phyloP scores from a whole-genome alignment of 2,888 invertebrate genomes.

The Amphipoea lucens region DNA sequence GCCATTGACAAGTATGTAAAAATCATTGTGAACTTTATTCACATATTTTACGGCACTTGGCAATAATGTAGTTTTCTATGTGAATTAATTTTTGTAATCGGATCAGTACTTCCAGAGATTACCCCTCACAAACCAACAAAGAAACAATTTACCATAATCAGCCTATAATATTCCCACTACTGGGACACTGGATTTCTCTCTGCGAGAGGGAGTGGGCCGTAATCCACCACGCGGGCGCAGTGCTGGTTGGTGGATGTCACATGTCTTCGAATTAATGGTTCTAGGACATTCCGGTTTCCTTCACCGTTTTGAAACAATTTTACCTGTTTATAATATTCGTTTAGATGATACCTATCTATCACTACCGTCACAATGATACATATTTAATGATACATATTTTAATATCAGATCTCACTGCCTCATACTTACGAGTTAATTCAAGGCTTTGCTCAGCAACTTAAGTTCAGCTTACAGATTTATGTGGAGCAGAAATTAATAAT shows the following conservation, averaged over 20 bases:
- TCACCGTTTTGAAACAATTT: neutral
- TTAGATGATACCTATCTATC: neutral
- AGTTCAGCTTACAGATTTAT: slow-evolving; percentile 50
- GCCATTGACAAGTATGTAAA: too few species aligned
- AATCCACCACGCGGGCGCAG: too few species aligned
- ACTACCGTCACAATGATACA: neutral
- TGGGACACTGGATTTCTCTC: too few species aligned
- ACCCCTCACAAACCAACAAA: neutral
- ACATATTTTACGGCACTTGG: neutral
- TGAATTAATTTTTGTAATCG: neutral
- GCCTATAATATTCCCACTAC: too few species aligned
- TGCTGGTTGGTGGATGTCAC: too few species aligned
- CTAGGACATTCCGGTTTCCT: too few species aligned
- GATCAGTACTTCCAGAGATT: neutral
- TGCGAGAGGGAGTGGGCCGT: too few species aligned
- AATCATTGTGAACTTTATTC: too few species aligned
- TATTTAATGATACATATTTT: slow-evolving; percentile 23
- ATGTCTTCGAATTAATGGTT: too few species aligned
- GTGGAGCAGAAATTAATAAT: slow-evolving; percentile 44
- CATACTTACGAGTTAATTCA: slow-evolving; percentile 32
- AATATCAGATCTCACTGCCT: slow-evolving; percentile 2
- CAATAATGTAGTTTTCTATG: neutral
- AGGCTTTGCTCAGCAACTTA: slow-evolving; percentile 19
- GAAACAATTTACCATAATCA: neutral
- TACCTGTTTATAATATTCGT: too few species aligned